Evolutionary conservation across 1,140 invertebrate species (phyloP).

Genomic region (Caerostris extrusa): DNA sequence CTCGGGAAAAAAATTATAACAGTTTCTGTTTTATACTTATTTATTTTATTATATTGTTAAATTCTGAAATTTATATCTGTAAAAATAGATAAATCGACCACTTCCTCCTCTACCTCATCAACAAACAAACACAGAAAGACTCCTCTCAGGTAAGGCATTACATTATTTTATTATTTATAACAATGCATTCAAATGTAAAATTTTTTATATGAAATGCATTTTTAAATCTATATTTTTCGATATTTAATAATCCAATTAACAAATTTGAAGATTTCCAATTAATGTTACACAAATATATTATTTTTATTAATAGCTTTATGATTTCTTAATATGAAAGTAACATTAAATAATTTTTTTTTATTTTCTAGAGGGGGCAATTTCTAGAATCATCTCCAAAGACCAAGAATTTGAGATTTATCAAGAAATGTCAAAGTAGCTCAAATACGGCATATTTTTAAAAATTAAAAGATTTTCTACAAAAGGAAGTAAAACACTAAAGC

Average conservation of each 20-base stretch:
- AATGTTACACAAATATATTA: too few relatives aligned
- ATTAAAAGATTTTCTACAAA: too few relatives aligned
- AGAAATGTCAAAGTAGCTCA: conserved; percentile 79
- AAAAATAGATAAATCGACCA: conserved; percentile 56
- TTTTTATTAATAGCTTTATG: too few relatives aligned
- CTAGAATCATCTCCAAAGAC: conserved; percentile 79
- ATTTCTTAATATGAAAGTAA: background rate
- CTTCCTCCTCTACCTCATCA: conserved; percentile 69
- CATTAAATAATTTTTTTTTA: background rate
- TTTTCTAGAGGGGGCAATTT: background rate
- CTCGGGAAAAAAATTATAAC: background rate
- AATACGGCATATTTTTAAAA: too few relatives aligned
- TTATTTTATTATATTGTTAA: too few relatives aligned
- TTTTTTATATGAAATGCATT: too few relatives aligned
- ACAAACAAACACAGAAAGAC: conserved; percentile 7
- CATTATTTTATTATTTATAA: too few relatives aligned
- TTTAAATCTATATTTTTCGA: too few relatives aligned
- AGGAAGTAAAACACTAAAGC: too few relatives aligned
- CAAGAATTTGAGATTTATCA: conserved; percentile 81
- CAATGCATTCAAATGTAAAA: too few relatives aligned
- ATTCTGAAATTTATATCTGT: background rate
- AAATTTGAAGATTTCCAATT: too few relatives aligned
- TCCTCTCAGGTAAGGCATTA: conserved; percentile 10
- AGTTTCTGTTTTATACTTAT: background rate
- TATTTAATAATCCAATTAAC: too few relatives aligned